Evolutionary conservation across 2,888 invertebrate species (phyloP).

Genomic region (Antitype chi): DNA sequence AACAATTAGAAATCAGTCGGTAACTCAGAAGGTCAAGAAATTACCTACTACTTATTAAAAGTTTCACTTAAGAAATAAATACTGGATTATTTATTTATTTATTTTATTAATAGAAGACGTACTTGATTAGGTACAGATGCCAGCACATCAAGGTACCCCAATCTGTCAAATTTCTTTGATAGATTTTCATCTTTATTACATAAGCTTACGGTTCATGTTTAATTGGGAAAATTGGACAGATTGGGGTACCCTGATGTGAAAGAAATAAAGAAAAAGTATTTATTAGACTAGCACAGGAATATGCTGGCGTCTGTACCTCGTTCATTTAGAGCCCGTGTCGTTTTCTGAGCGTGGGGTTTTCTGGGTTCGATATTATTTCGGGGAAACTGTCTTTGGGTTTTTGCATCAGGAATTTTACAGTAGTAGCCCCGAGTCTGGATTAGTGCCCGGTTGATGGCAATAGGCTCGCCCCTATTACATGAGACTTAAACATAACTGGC

Average conservation of each 20-base stretch:
- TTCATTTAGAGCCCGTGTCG: too few species aligned
- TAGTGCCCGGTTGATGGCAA: not conserved
- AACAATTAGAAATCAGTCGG: slow-evolving; percentile 31
- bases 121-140: too few species aligned
- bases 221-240: too few species aligned
- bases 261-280: too few species aligned
- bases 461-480: not conserved
- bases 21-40: slow-evolving; percentile 10
- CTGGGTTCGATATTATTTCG: not conserved
- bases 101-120: not conserved
- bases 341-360: not conserved
- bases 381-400: not conserved
- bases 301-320: too few species aligned
- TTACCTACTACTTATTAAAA: not conserved
- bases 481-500: not conserved
- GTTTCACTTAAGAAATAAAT: slow-evolving; percentile 7
- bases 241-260: too few species aligned
- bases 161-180: too few species aligned
- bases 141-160: too few species aligned
- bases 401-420: not conserved
- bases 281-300: too few species aligned
- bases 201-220: too few species aligned
- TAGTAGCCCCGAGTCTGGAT: not conserved
- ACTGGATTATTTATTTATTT: slow-evolving; percentile 2
- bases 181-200: too few species aligned